Evolutionary conservation across 1,140 invertebrate species (phyloP).

Genomic region (Steinernema feltiae): DNA sequence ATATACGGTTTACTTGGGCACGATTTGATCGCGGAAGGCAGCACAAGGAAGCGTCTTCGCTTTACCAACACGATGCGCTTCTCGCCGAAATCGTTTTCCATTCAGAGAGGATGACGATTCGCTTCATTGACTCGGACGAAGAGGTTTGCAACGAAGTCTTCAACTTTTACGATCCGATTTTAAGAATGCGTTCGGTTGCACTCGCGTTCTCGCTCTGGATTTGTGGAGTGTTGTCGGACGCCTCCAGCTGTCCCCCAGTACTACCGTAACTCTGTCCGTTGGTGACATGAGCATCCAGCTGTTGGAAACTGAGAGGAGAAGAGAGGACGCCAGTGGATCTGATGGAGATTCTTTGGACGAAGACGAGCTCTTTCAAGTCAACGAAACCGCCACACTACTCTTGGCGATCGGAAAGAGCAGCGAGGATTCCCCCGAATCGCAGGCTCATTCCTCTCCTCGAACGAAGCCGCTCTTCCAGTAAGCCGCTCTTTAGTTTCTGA

Average conservation of each 20-base stretch:
- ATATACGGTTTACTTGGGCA: conserved; percentile 61
- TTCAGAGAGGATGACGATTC: conserved; percentile 73
- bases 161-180: neutral
- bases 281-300: conserved; percentile 75
- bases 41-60: conserved; percentile 60
- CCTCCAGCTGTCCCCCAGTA: conserved; percentile 44
- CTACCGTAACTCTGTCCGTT: conserved; percentile 58
- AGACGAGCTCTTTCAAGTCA: neutral
- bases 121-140: conserved; percentile 54
- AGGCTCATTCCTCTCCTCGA: conserved; percentile 14
- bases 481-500: conserved; percentile 4
- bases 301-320: conserved; percentile 27
- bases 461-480: conserved; percentile 17
- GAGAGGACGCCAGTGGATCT: neutral
- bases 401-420: conserved; percentile 31
- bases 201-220: conserved; percentile 46
- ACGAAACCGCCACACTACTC: conserved; percentile 25
- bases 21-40: conserved; percentile 61
- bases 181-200: neutral
- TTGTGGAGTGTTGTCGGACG: conserved; percentile 38
- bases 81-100: conserved; percentile 84
- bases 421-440: neutral
- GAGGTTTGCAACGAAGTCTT: conserved; percentile 12
- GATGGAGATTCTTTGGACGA: neutral
- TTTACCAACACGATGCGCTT: conserved; percentile 77